Evolutionary conservation across 2,113 vertebrate species (phyloP).

Genomic region (Speoplatyrhinus poulsoni): DNA sequence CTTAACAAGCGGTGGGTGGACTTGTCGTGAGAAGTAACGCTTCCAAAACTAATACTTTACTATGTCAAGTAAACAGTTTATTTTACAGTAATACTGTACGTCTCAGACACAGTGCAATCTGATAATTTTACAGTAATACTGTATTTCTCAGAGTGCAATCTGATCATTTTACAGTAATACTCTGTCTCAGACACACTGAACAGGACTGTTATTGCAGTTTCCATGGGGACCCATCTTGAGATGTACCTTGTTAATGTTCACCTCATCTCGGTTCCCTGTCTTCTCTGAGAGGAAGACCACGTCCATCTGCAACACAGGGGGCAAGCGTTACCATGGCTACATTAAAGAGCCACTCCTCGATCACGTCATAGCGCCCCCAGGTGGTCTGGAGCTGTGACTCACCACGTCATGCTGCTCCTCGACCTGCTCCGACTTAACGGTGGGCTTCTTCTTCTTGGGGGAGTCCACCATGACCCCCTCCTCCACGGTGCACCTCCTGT

Average conservation of each 20-base stretch:
- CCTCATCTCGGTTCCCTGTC: conserved; percentile 65
- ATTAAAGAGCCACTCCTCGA: background rate
- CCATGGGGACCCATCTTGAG: background rate
- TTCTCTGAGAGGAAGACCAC: conserved; percentile 66
- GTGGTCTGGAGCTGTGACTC: conserved; percentile 5
- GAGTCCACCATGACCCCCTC: background rate
- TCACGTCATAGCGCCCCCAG: background rate
- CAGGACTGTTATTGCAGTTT: no score
- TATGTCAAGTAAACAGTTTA: no score
- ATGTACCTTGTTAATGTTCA: conserved; percentile 64
- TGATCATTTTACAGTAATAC: no score
- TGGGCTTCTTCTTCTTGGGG: conserved; percentile 38
- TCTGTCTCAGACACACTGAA: no score
- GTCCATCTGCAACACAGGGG: conserved; percentile 29
- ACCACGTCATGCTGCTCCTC: conserved; percentile 25
- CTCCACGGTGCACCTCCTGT: no score
- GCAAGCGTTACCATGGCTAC: background rate
- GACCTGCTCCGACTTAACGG: conserved; percentile 29
- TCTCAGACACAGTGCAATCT: no score
- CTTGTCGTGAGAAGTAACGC: no score
- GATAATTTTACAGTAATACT: no score
- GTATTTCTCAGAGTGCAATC: no score
- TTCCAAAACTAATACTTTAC: no score
- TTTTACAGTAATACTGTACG: no score
- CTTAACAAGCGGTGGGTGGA: no score